These are phyloP conservation scores for Graptemys geographica DNA, from an alignment of 2,797 vertebrate genomes.

Conservation along the genomic window DNA sequence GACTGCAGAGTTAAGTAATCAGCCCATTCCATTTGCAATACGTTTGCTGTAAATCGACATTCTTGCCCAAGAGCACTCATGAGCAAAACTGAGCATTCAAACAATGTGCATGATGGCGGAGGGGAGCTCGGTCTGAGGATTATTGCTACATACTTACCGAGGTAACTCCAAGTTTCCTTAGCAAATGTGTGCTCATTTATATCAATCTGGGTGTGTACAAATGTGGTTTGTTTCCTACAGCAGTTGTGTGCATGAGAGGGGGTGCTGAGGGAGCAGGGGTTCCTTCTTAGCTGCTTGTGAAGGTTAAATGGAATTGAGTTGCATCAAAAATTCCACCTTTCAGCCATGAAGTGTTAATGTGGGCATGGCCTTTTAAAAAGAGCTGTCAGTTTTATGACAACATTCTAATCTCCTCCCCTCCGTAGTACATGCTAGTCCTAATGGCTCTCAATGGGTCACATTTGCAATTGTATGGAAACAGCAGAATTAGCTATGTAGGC, in stretches of 20 bases:
- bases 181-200: background rate
- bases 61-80: background rate
- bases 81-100: background rate
- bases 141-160: background rate
- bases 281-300: slow-evolving; percentile 25
- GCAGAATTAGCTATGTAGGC: background rate
- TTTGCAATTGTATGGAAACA: background rate
- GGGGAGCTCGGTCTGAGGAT: background rate
- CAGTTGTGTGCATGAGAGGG: slow-evolving; percentile 41
- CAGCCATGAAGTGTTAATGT: background rate
- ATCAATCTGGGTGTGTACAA: background rate
- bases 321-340: background rate
- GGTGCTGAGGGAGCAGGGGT: background rate
- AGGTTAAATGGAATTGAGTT: background rate
- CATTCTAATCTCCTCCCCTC: background rate
- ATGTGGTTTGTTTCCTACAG: slow-evolving; percentile 38
- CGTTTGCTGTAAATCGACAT: background rate
- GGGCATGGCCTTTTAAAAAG: background rate
- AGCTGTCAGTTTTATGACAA: background rate
- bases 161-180: fast-evolving
- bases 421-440: background rate
- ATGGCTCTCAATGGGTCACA: background rate
- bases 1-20: slow-evolving; percentile 1
- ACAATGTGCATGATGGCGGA: background rate
- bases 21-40: background rate